These are phyloP conservation scores for Stictocephala bisonia DNA, from an alignment of 2,888 invertebrate species.

Conservation along the genomic window DNA sequence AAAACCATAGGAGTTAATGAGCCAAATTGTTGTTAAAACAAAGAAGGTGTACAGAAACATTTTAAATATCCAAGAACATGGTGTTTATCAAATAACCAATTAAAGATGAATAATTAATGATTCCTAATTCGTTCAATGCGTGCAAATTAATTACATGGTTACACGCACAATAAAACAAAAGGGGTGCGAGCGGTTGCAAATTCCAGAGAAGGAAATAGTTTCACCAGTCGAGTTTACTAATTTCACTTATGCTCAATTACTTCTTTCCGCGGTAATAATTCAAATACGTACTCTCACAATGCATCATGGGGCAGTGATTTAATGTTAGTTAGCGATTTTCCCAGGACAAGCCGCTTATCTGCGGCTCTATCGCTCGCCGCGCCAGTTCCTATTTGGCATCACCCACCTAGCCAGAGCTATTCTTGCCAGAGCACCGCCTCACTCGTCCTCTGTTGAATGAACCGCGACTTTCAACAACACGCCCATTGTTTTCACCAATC, in stretches of 20 bases:
- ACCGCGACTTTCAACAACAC: background rate
- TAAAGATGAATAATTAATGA: no score
- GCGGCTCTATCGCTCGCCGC: background rate
- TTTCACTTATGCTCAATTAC: constrained; percentile 27
- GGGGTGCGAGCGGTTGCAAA: background rate
- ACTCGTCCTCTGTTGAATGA: constrained; percentile 19
- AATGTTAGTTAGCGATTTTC: constrained; percentile 26
- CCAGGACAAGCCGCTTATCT: background rate
- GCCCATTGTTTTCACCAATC: constrained; percentile 2
- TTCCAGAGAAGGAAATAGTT: constrained; percentile 10
- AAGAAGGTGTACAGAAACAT: no score
- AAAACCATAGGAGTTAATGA: no score
- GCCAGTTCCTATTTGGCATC: constrained; percentile 4
- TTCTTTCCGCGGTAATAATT: constrained; percentile 3
- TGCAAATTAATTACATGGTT: no score
- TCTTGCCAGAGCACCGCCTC: background rate
- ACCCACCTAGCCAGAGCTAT: background rate
- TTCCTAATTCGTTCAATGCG: no score
- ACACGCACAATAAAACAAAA: constrained; percentile 7
- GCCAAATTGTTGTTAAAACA: no score
- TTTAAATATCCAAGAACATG: no score
- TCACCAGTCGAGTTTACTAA: constrained; percentile 19
- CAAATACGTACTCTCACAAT: background rate
- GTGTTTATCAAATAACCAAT: no score
- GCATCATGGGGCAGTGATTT: constrained; percentile 32